A percentile compares a stretch with the other conserved stretches of the same genome.
phyloP scores from a whole-genome alignment of 2,797 vertebrate species.

The Chanos chanos region DNA sequence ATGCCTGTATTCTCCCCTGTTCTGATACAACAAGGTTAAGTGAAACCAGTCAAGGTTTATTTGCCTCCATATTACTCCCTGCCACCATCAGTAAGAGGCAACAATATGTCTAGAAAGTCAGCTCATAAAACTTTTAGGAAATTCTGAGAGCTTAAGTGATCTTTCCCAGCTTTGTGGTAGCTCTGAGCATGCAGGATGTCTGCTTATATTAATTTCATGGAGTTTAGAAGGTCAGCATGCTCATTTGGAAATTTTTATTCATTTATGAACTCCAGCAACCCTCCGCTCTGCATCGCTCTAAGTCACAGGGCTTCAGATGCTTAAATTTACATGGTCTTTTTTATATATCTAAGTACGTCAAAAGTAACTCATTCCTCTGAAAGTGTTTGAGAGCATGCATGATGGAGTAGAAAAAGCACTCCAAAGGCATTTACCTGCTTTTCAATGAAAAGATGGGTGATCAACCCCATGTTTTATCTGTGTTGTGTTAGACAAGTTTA shows the following conservation, averaged over 20 bases:
- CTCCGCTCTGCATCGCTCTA: conserved; percentile 71
- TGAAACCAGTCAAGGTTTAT: conserved; percentile 80
- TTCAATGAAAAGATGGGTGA: conserved; percentile 64
- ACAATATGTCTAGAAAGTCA: conserved; percentile 86
- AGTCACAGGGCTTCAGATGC: conserved; percentile 68
- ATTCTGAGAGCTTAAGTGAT: conserved; percentile 91
- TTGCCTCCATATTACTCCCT: conserved; percentile 76
- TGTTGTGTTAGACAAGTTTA: conserved; percentile 38
- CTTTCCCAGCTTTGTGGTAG: conserved; percentile 77
- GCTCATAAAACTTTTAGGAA: conserved; percentile 93
- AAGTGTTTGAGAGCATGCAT: conserved; percentile 53
- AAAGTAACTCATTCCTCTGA: conserved; percentile 47
- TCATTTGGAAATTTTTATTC: conserved; percentile 89
- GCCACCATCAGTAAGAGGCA: conserved; percentile 82
- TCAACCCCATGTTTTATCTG: conserved; percentile 48
- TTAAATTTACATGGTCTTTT: conserved; percentile 70
- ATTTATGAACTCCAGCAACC: conserved; percentile 85
- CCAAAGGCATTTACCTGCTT: conserved; percentile 55
- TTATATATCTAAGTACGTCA: conserved; percentile 56
- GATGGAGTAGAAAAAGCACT: conserved; percentile 48
- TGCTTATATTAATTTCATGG: conserved; percentile 98
- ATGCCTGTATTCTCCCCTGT: conserved; percentile 69
- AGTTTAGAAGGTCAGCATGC: conserved; percentile 94
- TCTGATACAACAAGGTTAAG: conserved; percentile 72
- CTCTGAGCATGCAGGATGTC: conserved; percentile 82